Conservation (phyloP, 23 tunicate genomes). For the Styela plicata region DNA sequence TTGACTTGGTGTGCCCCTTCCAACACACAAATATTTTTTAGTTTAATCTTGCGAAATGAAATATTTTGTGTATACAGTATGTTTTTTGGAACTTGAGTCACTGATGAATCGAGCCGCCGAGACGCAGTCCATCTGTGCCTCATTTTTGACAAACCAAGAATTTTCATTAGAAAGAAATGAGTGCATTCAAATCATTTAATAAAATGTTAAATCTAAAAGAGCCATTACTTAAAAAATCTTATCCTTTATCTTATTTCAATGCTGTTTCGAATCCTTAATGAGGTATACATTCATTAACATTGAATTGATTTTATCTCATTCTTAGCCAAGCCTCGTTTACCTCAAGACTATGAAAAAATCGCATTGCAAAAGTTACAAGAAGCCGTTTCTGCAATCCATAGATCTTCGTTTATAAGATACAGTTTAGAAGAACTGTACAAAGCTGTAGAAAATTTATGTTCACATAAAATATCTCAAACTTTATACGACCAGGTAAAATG, state of each 20-base stretch:
- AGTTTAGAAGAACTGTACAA: constrained; percentile 81
- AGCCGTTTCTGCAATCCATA: constrained; percentile 80
- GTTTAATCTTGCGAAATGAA: too few species aligned
- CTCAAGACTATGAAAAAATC: constrained; percentile 67
- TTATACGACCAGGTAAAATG: constrained; percentile 75
- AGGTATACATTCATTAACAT: neutral
- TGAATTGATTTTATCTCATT: too few species aligned
- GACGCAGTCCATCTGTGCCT: too few species aligned
- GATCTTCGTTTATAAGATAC: constrained; percentile 72
- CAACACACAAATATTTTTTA: too few species aligned
- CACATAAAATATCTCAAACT: constrained; percentile 63
- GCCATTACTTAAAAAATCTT: neutral
- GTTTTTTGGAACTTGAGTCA: too few species aligned
- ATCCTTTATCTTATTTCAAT: neutral
- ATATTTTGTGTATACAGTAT: too few species aligned
- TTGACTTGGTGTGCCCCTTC: too few species aligned
- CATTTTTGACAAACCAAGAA: too few species aligned
- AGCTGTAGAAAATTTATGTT: constrained; percentile 91
- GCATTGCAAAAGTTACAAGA: constrained; percentile 83
- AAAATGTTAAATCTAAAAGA: neutral
- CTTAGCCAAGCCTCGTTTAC: constrained; percentile 68
- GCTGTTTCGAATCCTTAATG: neutral
- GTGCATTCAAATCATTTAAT: neutral
- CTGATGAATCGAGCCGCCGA: too few species aligned
- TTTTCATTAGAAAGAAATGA: too few species aligned